Conservation (phyloP, 2,113 vertebrate species). For the Engraulis encrasicolus region DNA sequence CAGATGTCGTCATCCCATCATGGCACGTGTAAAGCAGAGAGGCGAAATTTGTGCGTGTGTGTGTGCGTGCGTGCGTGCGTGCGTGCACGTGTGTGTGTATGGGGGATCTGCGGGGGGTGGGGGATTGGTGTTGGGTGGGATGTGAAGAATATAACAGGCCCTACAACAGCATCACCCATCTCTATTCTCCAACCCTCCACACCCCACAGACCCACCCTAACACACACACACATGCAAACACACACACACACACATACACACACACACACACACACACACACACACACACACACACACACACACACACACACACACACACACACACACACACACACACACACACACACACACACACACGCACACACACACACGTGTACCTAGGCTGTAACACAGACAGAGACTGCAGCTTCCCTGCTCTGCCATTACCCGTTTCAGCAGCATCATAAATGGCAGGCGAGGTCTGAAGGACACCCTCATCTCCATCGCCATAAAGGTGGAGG, state of each 20-base stretch:
- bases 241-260: too few species aligned
- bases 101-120: too few species aligned
- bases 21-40: neutral
- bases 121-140: neutral
- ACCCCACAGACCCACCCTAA: too few species aligned
- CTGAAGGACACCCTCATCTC: conserved; percentile 6
- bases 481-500: neutral
- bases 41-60: neutral
- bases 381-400: neutral
- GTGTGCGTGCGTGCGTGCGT: too few species aligned
- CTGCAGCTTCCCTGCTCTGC: neutral
- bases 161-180: neutral
- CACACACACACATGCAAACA: too few species aligned
- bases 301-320: too few species aligned
- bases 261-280: too few species aligned
- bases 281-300: too few species aligned
- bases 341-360: too few species aligned
- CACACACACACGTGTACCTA: too few species aligned
- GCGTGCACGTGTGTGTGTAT: too few species aligned
- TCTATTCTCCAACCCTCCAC: neutral
- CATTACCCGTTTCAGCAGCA: neutral
- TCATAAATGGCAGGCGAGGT: neutral
- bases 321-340: too few species aligned
- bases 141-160: neutral
- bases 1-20: neutral